These are phyloP conservation scores for Linyphia triangularis DNA, from an alignment of 2,888 invertebrate species.

Conservation along the genomic window DNA sequence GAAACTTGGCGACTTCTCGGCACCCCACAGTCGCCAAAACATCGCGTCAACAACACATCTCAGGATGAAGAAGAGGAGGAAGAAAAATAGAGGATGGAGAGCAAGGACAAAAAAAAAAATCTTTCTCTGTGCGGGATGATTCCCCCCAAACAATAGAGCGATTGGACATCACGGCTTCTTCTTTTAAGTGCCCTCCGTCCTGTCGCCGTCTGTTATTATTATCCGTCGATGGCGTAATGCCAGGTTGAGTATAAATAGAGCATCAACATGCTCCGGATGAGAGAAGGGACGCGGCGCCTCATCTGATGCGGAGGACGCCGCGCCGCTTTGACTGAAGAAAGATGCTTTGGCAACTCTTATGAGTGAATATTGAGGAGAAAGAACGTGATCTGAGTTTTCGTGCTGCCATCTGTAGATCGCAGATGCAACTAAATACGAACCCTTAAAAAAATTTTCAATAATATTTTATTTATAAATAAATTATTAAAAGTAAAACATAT, in stretches of 20 bases:
- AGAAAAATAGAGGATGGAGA: background rate
- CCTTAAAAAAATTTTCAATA: too few species aligned
- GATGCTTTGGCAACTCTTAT: too few species aligned
- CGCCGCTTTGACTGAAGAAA: conserved; percentile 60
- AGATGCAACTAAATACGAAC: too few species aligned
- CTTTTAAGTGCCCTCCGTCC: conserved; percentile 60
- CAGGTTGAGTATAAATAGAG: conserved; percentile 60
- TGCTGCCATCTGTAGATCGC: conserved; percentile 63
- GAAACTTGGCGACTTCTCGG: conserved; percentile 54
- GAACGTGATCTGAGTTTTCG: background rate
- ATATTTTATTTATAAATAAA: too few species aligned
- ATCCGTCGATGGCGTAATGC: conserved; percentile 62
- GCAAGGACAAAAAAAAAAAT: conserved; percentile 5
- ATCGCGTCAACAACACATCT: conserved; percentile 45
- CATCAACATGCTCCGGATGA: conserved; percentile 61
- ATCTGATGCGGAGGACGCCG: conserved; percentile 57
- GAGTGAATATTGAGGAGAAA: background rate
- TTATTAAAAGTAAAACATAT: too few species aligned
- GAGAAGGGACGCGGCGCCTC: conserved; percentile 56
- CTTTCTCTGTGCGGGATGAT: conserved; percentile 46
- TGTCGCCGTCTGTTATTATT: conserved; percentile 70
- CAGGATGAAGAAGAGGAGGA: background rate
- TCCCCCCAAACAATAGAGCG: conserved; percentile 43
- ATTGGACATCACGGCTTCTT: conserved; percentile 65
- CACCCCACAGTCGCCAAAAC: conserved; percentile 44